These are phyloP conservation scores for Propithecus deckenii DNA, from an alignment of 2,797 vertebrate genomes.

Conservation along the genomic window DNA sequence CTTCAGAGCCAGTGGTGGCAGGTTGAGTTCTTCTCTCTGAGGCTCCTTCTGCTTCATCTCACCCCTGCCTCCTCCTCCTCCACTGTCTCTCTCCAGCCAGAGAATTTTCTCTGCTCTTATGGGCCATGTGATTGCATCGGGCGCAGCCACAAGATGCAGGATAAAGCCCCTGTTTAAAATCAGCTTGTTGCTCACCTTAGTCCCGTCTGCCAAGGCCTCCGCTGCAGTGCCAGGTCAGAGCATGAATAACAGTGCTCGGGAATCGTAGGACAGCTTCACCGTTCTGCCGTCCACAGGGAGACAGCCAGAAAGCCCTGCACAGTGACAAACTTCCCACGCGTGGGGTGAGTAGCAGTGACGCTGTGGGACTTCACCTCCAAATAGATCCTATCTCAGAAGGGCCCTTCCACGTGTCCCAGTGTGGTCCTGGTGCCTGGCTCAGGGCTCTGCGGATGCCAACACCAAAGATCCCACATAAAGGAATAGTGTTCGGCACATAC, in stretches of 20 bases:
- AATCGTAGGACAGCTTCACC: no score
- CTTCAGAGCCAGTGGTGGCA: neutral
- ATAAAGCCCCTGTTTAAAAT: neutral
- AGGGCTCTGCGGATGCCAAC: neutral
- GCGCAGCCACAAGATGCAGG: neutral
- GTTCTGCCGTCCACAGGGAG: neutral
- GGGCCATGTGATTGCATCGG: no score
- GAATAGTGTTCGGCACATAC: accelerated
- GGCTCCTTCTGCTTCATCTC: no score
- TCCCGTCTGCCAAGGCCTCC: neutral
- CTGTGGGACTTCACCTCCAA: neutral
- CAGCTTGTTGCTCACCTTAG: neutral
- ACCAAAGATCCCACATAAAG: accelerated
- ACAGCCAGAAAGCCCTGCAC: neutral
- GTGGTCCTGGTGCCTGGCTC: neutral
- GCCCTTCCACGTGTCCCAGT: neutral
- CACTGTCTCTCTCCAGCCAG: neutral
- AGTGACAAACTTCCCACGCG: neutral
- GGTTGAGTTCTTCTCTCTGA: neutral
- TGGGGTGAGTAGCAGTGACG: neutral
- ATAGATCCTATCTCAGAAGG: neutral
- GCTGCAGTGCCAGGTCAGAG: neutral
- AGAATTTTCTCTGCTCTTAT: no score
- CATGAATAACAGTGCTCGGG: neutral
- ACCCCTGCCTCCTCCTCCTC: neutral